Evolutionary conservation across 2,888 invertebrate genomes (phyloP).

Genomic region (Aspidiotus rigidus): DNA sequence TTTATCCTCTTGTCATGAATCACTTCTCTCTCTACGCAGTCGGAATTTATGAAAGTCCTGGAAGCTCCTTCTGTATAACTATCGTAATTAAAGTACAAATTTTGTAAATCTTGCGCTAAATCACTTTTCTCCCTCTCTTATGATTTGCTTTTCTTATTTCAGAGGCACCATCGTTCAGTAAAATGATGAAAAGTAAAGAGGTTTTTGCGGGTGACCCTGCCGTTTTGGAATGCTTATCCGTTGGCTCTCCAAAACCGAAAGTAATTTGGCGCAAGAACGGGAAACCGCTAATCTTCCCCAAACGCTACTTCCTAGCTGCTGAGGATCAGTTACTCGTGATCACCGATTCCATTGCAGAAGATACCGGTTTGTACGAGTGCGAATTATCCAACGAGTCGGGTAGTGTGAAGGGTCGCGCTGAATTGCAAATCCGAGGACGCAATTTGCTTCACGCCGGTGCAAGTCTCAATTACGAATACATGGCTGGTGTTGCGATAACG

Average conservation of each 20-base stretch:
- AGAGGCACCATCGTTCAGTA: constrained; percentile 79
- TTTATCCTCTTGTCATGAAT: too few relatives aligned
- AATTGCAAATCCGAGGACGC: constrained; percentile 54
- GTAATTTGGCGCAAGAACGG: constrained; percentile 81
- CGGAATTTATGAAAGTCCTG: too few relatives aligned
- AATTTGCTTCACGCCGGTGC: not conserved
- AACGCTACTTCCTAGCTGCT: constrained; percentile 76
- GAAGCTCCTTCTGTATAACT: too few relatives aligned
- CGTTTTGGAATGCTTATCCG: constrained; percentile 78
- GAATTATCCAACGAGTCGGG: constrained; percentile 79
- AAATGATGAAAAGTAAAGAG: constrained; percentile 76
- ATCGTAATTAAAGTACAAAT: too few relatives aligned
- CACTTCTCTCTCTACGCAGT: too few relatives aligned
- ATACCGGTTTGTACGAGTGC: constrained; percentile 83
- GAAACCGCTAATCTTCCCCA: constrained; percentile 58
- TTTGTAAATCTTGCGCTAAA: too few relatives aligned
- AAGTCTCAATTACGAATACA: constrained; percentile 57
- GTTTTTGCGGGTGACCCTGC: constrained; percentile 71
- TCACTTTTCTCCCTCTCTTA: too few relatives aligned
- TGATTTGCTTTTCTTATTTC: constrained; percentile 36
- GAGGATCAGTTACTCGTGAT: constrained; percentile 82
- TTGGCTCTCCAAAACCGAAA: constrained; percentile 72
- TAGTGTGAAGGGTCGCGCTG: constrained; percentile 60
- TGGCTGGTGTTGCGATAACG: constrained; percentile 78
- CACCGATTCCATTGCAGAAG: constrained; percentile 63